These are phyloP conservation scores for Nasonia longicornis DNA, from an alignment of 1,140 invertebrate genomes.

Conservation along the genomic window DNA sequence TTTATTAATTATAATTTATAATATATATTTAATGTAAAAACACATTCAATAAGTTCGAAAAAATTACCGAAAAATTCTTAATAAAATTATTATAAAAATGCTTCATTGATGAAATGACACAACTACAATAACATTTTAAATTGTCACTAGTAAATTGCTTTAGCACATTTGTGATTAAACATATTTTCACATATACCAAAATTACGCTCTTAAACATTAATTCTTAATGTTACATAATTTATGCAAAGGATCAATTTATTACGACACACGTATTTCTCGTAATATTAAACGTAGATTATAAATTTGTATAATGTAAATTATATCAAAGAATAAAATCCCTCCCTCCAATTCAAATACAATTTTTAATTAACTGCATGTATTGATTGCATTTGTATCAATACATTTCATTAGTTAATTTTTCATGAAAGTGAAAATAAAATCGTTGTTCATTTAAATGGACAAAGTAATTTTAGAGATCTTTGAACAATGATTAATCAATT, in stretches of 20 bases:
- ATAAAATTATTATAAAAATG: constrained; percentile 28
- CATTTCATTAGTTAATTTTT: neutral
- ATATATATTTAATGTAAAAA: constrained; percentile 33
- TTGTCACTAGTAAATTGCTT: neutral
- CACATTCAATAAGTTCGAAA: constrained; percentile 18
- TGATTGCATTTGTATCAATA: neutral
- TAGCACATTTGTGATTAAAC: neutral
- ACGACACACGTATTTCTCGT: neutral
- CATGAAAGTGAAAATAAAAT: neutral
- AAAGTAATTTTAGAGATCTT: constrained; percentile 11
- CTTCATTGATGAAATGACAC: constrained; percentile 14
- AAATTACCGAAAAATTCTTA: constrained; percentile 15
- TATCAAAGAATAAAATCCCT: constrained; percentile 4
- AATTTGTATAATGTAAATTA: constrained; percentile 4
- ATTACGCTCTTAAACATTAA: neutral
- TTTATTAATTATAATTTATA: neutral
- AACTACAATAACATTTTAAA: neutral
- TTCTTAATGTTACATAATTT: neutral
- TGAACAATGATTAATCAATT: constrained; percentile 1
- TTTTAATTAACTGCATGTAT: neutral
- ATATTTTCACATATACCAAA: neutral
- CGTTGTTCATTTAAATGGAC: neutral
- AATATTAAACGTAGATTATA: neutral
- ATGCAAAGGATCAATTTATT: neutral
- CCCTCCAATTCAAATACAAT: neutral